These are phyloP conservation scores for Antedon mediterranea DNA, from an alignment of 53 echinoderm and acorn worm species.

Conservation along the genomic window DNA sequence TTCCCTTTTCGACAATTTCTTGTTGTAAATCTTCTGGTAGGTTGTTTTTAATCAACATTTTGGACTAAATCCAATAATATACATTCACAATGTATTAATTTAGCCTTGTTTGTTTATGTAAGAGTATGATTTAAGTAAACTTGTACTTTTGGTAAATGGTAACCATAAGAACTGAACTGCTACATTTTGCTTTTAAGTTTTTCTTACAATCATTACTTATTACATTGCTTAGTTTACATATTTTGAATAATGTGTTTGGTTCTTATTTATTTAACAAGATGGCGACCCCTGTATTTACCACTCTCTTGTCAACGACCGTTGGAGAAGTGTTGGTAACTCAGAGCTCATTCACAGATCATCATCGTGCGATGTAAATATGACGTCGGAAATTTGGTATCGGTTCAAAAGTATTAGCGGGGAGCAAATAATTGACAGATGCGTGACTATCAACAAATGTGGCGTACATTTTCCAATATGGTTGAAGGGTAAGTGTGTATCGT, in stretches of 20 bases:
- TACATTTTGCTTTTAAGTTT: too few relatives aligned
- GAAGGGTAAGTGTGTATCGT: neutral
- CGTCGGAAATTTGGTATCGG: neutral
- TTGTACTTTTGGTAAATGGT: too few relatives aligned
- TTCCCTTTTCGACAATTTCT: neutral
- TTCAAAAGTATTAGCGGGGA: neutral
- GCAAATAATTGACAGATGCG: neutral
- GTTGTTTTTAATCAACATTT: neutral
- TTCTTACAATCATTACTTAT: too few relatives aligned
- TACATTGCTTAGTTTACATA: too few relatives aligned
- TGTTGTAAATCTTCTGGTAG: neutral
- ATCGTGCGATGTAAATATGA: neutral
- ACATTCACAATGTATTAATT: neutral
- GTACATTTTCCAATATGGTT: neutral
- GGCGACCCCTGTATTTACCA: neutral
- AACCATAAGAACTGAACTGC: too few relatives aligned
- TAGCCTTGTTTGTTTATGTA: neutral
- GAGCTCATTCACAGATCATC: neutral
- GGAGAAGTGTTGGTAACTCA: neutral
- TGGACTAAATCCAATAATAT: neutral
- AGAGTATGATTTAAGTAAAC: too few relatives aligned
- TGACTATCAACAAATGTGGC: neutral
- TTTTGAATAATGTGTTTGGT: neutral
- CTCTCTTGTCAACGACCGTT: neutral
- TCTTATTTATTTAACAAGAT: neutral